These are phyloP conservation scores for Drosophila albomicans DNA, from an alignment of 1,140 invertebrate genomes.

Conservation along the genomic window DNA sequence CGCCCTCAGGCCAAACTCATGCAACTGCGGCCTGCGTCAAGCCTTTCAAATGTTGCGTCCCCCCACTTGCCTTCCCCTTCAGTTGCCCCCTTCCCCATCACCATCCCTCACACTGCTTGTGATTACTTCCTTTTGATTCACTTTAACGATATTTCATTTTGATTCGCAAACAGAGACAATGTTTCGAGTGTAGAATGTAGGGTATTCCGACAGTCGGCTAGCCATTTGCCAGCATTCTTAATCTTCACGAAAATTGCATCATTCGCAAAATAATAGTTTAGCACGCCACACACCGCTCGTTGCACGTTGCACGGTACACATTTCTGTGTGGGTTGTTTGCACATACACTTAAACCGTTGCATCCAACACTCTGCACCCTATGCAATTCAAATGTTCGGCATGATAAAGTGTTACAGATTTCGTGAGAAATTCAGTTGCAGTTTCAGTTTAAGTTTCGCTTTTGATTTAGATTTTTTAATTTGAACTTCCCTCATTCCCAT, in stretches of 20 bases:
- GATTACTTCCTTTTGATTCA: conserved; percentile 27
- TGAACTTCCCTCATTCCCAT: too few relatives aligned
- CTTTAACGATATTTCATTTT: background rate
- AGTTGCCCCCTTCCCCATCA: background rate
- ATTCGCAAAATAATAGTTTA: conserved; percentile 60
- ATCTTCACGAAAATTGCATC: conserved; percentile 51
- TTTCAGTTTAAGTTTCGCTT: background rate
- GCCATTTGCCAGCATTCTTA: conserved; percentile 25
- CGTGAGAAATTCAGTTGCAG: background rate
- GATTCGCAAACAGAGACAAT: too few relatives aligned
- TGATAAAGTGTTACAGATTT: too few relatives aligned
- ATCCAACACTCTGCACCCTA: too few relatives aligned
- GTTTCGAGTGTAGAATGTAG: background rate
- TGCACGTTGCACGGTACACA: too few relatives aligned
- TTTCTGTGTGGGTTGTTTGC: conserved; percentile 6
- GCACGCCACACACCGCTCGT: background rate
- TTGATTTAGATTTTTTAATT: too few relatives aligned
- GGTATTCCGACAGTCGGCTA: conserved; percentile 14
- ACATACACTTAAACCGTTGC: conserved; percentile 20
- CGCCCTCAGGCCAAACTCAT: conserved; percentile 28
- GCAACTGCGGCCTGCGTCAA: conserved; percentile 6
- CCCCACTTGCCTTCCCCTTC: too few relatives aligned
- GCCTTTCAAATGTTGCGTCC: background rate
- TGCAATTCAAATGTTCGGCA: background rate
- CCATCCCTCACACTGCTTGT: background rate